phyloP scores from a whole-genome alignment of 2,888 invertebrate species.

The Oscheius myriophilus region DNA sequence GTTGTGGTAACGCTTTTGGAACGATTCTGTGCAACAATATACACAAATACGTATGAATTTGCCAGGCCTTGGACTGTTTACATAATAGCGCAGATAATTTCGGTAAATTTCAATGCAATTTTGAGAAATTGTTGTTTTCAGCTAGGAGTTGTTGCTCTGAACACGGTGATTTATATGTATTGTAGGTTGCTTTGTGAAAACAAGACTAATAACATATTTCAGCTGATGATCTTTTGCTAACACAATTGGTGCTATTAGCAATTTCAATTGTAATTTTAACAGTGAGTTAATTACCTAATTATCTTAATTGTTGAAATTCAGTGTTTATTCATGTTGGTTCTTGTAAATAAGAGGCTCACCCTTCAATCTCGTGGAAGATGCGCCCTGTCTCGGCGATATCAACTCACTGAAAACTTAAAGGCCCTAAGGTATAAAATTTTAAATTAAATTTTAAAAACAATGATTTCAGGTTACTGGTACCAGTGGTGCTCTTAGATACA shows the following conservation, averaged over 20 bases:
- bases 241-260: conserved; percentile 8
- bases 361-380: conserved; percentile 25
- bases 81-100: conserved; percentile 30
- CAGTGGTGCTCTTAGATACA: conserved; percentile 42
- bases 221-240: conserved; percentile 13
- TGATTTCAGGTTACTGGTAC: conserved; percentile 32
- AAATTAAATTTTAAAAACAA: neutral
- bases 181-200: neutral
- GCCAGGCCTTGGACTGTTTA: conserved; percentile 38
- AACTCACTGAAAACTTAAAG: conserved; percentile 25
- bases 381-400: conserved; percentile 23
- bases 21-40: conserved; percentile 38
- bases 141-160: neutral
- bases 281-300: neutral
- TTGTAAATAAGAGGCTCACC: conserved; percentile 38
- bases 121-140: conserved; percentile 1
- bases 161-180: neutral
- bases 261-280: conserved; percentile 12
- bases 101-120: conserved; percentile 15
- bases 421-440: conserved; percentile 3
- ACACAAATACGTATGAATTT: conserved; percentile 38
- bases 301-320: neutral
- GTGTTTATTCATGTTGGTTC: conserved; percentile 33
- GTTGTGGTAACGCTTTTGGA: conserved; percentile 46
- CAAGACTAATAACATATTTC: neutral